Base-by-base conservation (phyloP, 92 coral and sea anemone species). In the Parazoanthus swiftii region DNA sequence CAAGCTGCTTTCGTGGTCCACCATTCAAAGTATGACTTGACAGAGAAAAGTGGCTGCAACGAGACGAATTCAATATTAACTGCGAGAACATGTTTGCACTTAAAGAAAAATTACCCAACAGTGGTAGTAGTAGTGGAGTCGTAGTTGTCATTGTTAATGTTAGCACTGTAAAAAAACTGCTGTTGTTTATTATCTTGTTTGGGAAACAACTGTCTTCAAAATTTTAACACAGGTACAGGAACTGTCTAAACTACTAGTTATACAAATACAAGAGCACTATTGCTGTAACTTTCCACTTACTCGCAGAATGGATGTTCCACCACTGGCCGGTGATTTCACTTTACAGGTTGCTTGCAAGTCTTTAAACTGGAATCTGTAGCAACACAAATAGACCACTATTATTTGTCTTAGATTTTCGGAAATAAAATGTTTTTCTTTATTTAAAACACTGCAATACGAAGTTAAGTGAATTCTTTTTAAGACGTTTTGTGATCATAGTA, bases 11-110 rank as follows among this genome's bases (percentile, higher is more conserved):
- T 96, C 21, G 93, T 89, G 8, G 94, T 92, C 93, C 99, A 96
- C 99, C 98, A 96, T 43, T 95, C 95, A 74, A 94, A 35, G 88
- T 94, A 94, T 1, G 98, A 94, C 26, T 96, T 90, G n/a, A 95
- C 74, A 2, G 95, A 92, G 23, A 95, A 88, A 51, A 96, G 58
- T 51, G 99, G 99, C 96, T 92, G 93, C 81, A 93, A 90, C 8
- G 65, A 68, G 70, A 77, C 25, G 68, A 82, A 18, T 44, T 44
- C 33, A 29, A 65, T 23, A 36, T 33, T 0, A 76, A 75, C 13
- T 76, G 21, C 44, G 11, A 1, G 11, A 78, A 79, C 75, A 74
- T 29, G 70, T 66, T n/a, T 42, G 37, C 51, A 6, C 8, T 6
- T 6, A 21, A 89, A 68, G 77, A 58, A 58, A 58, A 11, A 58